Conservation (phyloP, 2,888 invertebrate species). For the Drosophila nr. perissopoda region DNA sequence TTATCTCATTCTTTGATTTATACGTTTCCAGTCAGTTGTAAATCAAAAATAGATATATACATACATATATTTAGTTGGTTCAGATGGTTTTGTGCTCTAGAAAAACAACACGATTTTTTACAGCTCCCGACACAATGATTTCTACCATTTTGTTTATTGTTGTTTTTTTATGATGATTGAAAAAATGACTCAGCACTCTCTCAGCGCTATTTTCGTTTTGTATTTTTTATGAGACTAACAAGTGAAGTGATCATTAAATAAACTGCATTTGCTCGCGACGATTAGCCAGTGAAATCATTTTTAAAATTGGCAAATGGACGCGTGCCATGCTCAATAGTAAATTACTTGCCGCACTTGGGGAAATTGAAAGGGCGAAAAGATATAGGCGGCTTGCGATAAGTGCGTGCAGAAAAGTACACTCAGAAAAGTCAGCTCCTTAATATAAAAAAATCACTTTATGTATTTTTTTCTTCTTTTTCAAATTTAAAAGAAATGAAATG, state of each 20-base stretch:
- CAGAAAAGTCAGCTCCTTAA: not conserved
- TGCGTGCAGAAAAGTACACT: not conserved
- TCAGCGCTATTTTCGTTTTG: conserved; percentile 18
- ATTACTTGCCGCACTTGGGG: conserved; percentile 3
- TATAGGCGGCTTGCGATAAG: not conserved
- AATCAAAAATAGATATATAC: conserved; percentile 2
- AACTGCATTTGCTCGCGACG: conserved; percentile 36
- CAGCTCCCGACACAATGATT: conserved; percentile 12
- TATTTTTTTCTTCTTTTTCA: not conserved
- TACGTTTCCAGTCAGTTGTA: conserved; percentile 4
- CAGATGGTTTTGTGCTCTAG: not conserved
- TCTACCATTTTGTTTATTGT: not conserved
- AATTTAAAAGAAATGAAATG: not conserved
- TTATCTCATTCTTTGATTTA: not conserved
- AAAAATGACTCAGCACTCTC: conserved; percentile 5
- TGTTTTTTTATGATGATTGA: conserved; percentile 26
- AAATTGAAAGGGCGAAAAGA: not conserved
- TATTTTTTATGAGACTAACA: conserved; percentile 27
- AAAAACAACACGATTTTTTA: conserved; percentile 6
- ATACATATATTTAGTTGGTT: not conserved
- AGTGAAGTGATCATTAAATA: conserved; percentile 44
- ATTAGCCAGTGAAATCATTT: conserved; percentile 46
- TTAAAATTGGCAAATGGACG: conserved; percentile 51
- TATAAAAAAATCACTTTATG: not conserved
- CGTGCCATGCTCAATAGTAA: conserved; percentile 24